Evolutionary conservation across 2,888 invertebrate species (phyloP).

Genomic region (Taphrorychus bicolor): DNA sequence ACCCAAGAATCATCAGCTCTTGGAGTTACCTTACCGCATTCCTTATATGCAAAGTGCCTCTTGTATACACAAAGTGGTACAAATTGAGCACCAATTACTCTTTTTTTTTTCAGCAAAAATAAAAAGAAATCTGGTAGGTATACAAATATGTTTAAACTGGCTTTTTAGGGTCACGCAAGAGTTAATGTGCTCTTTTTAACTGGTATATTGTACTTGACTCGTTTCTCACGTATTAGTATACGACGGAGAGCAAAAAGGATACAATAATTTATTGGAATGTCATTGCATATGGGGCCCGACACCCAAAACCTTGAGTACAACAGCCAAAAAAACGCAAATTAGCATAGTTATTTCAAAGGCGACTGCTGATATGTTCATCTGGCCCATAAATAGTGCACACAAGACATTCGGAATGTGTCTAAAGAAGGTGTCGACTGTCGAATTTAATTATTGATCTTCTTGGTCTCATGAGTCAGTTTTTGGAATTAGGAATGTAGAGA

Average conservation of each 20-base stretch:
- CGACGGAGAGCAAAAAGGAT: too few relatives aligned
- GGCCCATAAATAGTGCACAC: not conserved
- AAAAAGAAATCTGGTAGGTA: slow-evolving; percentile 4
- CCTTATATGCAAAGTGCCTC: slow-evolving; percentile 52
- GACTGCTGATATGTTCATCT: not conserved
- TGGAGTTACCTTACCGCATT: slow-evolving; percentile 45
- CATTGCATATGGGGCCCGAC: not conserved
- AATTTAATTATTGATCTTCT: slow-evolving; percentile 5
- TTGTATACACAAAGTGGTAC: slow-evolving; percentile 42
- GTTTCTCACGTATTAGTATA: too few relatives aligned
- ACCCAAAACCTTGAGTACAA: not conserved
- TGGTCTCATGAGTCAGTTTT: too few relatives aligned
- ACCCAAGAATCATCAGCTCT: too few relatives aligned
- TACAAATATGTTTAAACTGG: not conserved
- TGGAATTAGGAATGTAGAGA: too few relatives aligned
- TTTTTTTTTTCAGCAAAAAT: slow-evolving; percentile 3
- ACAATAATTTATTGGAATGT: not conserved
- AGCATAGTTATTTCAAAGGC: slow-evolving; percentile 11
- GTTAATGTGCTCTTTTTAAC: not conserved
- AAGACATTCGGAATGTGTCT: not conserved
- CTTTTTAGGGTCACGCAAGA: not conserved
- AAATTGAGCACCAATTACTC: slow-evolving; percentile 26
- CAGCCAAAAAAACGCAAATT: not conserved
- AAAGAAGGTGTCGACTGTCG: slow-evolving; percentile 9
- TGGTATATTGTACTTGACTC: too few relatives aligned